Evolutionary conservation across 2,113 vertebrate genomes (phyloP), one percentile per base, ranked within the genome.

Genomic region (Sigmodon hispidus): DNA sequence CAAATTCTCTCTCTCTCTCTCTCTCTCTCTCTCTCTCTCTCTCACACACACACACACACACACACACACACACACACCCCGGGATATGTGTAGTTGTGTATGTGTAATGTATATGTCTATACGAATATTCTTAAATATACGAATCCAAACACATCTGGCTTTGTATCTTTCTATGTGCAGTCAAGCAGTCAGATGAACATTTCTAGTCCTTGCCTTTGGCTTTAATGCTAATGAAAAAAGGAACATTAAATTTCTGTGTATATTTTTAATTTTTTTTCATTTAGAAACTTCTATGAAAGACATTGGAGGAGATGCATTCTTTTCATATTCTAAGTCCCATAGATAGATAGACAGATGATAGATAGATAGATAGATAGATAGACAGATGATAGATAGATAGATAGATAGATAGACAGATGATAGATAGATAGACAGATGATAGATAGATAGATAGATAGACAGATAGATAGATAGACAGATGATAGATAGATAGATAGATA

Each of bases 231-330:
- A 83, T 10, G 17, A 87, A 84, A 55, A 85, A 59, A 48, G 84
- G 72, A 87, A 29, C 22, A n/a, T 34, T 93, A 52, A 43, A 43
- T 34, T 50, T 81, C 36, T 84, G 3, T 79, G 29, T 43, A 89
- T 73, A 48, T 72, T 95, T 84, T 87, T 96, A 29, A 80, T 26
- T 87, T 75, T 72, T 95, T 84, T 87, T 96, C 36, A 80, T 26
- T 87, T 75, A 81, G 75, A 88, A 83, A 83, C 50, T 81, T 65
- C n/a, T 24, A 61, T 45, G 87, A 80, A n/a, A 81, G 40, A 83
- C 77, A 79, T 63, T 43, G 3, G 57, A 34, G 3, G 6, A 4
- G 19, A 0, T 87, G 26, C 17, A 50, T 75, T 73, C n/a, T 87
- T 92, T 7, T 77, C 65, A 81, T 43, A 67, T 13, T 69, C n/a